phyloP scores from a whole-genome alignment of 1,140 invertebrate species.

The Zaprionus gabonicus region DNA sequence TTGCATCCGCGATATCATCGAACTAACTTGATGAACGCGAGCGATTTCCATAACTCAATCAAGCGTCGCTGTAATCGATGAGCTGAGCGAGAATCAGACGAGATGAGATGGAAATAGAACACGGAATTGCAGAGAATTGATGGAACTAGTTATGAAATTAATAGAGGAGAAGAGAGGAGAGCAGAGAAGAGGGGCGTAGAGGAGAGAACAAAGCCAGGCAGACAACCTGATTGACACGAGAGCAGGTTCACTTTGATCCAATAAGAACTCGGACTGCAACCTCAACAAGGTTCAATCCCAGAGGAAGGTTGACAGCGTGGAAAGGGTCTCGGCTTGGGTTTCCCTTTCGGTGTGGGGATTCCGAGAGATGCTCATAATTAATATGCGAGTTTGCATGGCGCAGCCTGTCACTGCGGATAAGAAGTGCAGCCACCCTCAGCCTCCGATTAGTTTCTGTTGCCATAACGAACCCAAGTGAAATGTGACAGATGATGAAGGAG shows the following conservation, averaged over 20 bases:
- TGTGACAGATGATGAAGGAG: conserved; percentile 17
- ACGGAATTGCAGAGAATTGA: conserved; percentile 29
- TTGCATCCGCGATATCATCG: conserved; percentile 11
- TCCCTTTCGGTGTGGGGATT: neutral
- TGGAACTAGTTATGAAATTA: conserved; percentile 47
- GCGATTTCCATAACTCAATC: conserved; percentile 48
- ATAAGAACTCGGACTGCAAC: conserved; percentile 14
- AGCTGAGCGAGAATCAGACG: conserved; percentile 18
- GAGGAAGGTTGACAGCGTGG: neutral
- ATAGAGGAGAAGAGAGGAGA: neutral
- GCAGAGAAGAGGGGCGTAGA: too few relatives aligned
- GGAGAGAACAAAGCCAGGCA: too few relatives aligned
- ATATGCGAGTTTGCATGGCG: conserved; percentile 47
- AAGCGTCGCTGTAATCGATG: conserved; percentile 50
- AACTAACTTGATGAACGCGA: conserved; percentile 30
- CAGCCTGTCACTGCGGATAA: conserved; percentile 35
- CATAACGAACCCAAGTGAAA: conserved; percentile 28
- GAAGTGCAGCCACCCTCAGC: conserved; percentile 31
- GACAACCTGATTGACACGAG: neutral
- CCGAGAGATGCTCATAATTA: conserved; percentile 40
- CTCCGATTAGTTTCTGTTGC: conserved; percentile 4
- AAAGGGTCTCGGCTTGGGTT: neutral
- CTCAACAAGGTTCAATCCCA: neutral
- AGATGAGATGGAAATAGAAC: conserved; percentile 46
- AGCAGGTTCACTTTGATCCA: neutral